Evolutionary conservation across 2,888 invertebrate species (phyloP).

Genomic region (Sphaerophoria taeniata): DNA sequence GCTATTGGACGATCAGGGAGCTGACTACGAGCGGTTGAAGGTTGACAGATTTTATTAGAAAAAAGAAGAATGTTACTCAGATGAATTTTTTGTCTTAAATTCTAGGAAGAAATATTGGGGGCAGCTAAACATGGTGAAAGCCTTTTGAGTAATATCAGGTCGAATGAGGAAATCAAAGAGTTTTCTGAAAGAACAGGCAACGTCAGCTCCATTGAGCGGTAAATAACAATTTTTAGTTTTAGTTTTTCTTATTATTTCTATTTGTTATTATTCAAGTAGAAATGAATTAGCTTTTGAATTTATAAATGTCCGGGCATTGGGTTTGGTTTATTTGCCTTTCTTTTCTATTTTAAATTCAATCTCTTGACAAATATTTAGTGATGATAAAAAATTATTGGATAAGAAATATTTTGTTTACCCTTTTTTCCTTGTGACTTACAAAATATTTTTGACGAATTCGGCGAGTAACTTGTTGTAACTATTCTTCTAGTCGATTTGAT

Average conservation of each 20-base stretch:
- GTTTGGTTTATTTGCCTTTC: constrained; percentile 71
- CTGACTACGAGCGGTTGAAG: constrained; percentile 85
- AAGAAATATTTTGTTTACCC: background rate
- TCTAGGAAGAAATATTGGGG: constrained; percentile 91
- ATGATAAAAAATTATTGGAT: constrained; percentile 54
- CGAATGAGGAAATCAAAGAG: constrained; percentile 84
- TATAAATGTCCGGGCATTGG: constrained; percentile 55
- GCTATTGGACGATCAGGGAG: constrained; percentile 92
- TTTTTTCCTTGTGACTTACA: no score
- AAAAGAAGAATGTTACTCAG: constrained; percentile 2
- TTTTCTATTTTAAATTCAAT: constrained; percentile 41
- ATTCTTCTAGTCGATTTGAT: no score
- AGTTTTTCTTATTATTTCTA: constrained; percentile 49
- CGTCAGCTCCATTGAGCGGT: constrained; percentile 96
- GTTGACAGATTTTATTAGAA: constrained; percentile 70
- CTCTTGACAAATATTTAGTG: constrained; percentile 3
- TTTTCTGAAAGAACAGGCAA: constrained; percentile 90
- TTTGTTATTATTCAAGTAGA: constrained; percentile 25
- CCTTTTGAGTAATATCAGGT: constrained; percentile 89
- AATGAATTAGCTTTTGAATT: constrained; percentile 52
- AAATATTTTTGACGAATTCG: no score
- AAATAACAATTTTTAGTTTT: constrained; percentile 68
- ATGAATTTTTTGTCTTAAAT: constrained; percentile 67
- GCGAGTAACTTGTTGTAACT: no score
- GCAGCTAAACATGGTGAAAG: constrained; percentile 95